phyloP scores from a whole-genome alignment of 2,888 invertebrate genomes.

The Hemaris fuciformis region DNA sequence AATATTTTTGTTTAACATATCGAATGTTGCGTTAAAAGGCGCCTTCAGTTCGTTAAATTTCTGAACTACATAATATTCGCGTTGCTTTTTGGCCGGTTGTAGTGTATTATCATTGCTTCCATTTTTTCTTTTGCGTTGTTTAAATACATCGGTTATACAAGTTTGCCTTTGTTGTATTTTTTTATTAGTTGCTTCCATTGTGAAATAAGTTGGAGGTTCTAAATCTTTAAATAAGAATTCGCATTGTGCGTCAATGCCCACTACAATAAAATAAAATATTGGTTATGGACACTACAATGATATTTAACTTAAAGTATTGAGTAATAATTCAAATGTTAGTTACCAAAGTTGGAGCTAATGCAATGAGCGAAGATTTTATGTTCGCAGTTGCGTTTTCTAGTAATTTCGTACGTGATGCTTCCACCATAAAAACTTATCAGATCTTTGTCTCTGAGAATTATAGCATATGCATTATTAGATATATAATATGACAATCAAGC shows the following conservation, averaged over 20 bases:
- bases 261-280: slow-evolving; percentile 51
- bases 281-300: neutral
- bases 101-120: slow-evolving; percentile 30
- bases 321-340: slow-evolving; percentile 21
- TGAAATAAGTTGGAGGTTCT: slow-evolving; percentile 24
- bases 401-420: slow-evolving; percentile 62
- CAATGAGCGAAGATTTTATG: slow-evolving; percentile 78
- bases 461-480: neutral
- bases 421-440: slow-evolving; percentile 69
- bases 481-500: neutral
- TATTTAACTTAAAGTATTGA: neutral
- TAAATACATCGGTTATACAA: slow-evolving; percentile 46
- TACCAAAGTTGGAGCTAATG: slow-evolving; percentile 83
- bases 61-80: slow-evolving; percentile 51
- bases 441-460: slow-evolving; percentile 62
- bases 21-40: slow-evolving; percentile 49
- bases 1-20: slow-evolving; percentile 39
- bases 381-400: slow-evolving; percentile 57
- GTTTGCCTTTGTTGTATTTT: slow-evolving; percentile 36
- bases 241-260: slow-evolving; percentile 74
- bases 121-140: slow-evolving; percentile 58
- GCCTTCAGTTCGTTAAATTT: slow-evolving; percentile 55
- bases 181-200: slow-evolving; percentile 18
- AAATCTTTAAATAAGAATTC: slow-evolving; percentile 58
- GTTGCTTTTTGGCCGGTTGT: slow-evolving; percentile 61